phyloP scores from a whole-genome alignment of 2,113 vertebrate genomes.

The Scomber colias region DNA sequence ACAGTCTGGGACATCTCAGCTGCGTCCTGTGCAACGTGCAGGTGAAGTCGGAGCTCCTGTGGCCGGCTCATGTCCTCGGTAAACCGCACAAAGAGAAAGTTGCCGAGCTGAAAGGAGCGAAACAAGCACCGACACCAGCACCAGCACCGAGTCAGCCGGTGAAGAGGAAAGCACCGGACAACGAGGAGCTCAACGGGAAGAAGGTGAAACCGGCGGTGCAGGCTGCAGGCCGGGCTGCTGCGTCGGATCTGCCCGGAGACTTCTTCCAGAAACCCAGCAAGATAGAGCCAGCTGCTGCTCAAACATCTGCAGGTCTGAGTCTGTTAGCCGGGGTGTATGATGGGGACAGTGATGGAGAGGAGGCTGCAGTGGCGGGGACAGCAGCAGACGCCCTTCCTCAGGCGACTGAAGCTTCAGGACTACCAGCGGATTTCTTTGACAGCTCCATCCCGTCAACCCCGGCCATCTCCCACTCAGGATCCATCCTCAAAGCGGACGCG shows the following conservation, averaged over 20 bases:
- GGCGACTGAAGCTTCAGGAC: constrained; percentile 61
- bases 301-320: constrained; percentile 73
- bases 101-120: constrained; percentile 86
- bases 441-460: constrained; percentile 83
- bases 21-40: constrained; percentile 89
- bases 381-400: constrained; percentile 16
- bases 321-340: constrained; percentile 88
- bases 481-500: constrained; percentile 90
- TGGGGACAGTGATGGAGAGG: constrained; percentile 77
- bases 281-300: neutral
- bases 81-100: constrained; percentile 93
- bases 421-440: constrained; percentile 89
- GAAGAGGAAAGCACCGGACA: constrained; percentile 88
- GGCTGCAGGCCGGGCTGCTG: constrained; percentile 46
- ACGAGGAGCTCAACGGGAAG: constrained; percentile 80
- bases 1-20: constrained; percentile 90
- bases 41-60: constrained; percentile 93
- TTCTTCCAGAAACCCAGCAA: constrained; percentile 78
- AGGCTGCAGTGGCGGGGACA: constrained; percentile 42
- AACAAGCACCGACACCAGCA: constrained; percentile 43
- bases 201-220: constrained; percentile 76
- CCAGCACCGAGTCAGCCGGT: constrained; percentile 48
- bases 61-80: constrained; percentile 93
- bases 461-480: constrained; percentile 91
- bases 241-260: constrained; percentile 77